Base-by-base conservation (phyloP, 2,113 vertebrate genomes). In the Nothobranchius kuhntae region DNA sequence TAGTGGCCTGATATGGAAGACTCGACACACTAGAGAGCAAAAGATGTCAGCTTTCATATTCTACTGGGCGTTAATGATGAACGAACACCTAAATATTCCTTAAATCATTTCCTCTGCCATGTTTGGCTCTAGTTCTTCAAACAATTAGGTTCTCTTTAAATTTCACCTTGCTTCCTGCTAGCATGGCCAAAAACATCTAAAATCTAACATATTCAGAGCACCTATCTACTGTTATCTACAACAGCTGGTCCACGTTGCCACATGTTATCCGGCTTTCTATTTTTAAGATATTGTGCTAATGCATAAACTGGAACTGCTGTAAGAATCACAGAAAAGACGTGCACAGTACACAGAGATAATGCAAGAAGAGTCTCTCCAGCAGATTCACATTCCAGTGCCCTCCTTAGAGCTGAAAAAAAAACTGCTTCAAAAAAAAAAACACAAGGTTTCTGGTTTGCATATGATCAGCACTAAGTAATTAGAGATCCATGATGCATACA, bases 401-500 rank as follows among this genome's bases (percentile, higher is more conserved):
- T 78, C 56, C 36, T 76, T 58, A 61, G 36, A 65, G 53, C 57
- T 67, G 17, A 55, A 64, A 73, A 65, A 63, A 54, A 80, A 17
- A 74, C n/a, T 8, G 35, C 44, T 61, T 67, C 58, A 74, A 72
- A 54, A 53, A 72, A 53, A 72, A 80, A 54, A 80, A 75, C 24
- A 75, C 64, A 46, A 50, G 10, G 57, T 68, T 63, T 71, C 45
- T 77, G 77, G 74, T 83, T 85, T 89, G 84, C 82, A 86, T 82
- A 78, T 81, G 71, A 82, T 86, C 83, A 80, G 78, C 78, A 74
- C 70, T 84, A 89, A 87, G 78, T 87, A 83, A 90, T 85, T 86
- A 72, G 80, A 86, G 83, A 67, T 65, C 68, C 78, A 89, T 87
- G 87, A 85, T 82, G 83, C 81, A 89, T 85, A 82, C 86, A 91